A percentile compares a stretch with the other conserved stretches of the same genome.
Conservation (phyloP, 1,140 invertebrate genomes). For the Megalonaias nervosa region DNA sequence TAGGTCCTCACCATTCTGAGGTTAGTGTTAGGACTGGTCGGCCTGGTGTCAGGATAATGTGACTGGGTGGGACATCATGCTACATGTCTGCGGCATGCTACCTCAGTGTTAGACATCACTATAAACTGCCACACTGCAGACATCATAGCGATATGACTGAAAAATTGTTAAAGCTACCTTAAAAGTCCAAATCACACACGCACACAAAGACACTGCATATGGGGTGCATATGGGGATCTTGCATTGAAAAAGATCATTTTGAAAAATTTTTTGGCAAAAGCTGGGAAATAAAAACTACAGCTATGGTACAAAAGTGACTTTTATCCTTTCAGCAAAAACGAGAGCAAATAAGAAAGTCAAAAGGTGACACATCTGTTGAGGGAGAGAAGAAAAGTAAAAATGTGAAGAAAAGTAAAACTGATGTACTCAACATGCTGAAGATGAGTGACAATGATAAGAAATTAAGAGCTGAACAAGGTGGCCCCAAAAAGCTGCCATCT, state of each 20-base stretch:
- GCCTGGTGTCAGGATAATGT: no score
- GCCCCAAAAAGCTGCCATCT: conserved; percentile 55
- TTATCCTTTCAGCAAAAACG: conserved; percentile 16
- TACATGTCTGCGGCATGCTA: no score
- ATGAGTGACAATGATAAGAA: conserved; percentile 18
- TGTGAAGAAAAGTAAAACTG: background rate
- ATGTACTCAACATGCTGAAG: background rate
- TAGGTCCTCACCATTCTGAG: no score
- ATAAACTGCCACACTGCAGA: no score
- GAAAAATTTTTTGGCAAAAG: background rate
- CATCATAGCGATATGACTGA: no score
- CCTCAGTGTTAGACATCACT: no score
- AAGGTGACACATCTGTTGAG: conserved; percentile 4
- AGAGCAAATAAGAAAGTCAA: conserved; percentile 17
- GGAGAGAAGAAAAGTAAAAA: background rate
- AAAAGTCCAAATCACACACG: no score
- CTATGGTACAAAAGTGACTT: background rate
- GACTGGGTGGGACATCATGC: no score
- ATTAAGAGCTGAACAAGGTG: conserved; percentile 15
- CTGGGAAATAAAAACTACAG: background rate
- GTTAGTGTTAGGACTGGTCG: no score
- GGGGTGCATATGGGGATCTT: background rate
- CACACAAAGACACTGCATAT: no score
- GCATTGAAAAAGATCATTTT: background rate
- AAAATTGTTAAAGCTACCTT: no score